Evolutionary conservation across 2,797 vertebrate species (phyloP), one percentile per base, ranked within the genome.

Genomic region (Petrocephalus schoutedeni): DNA sequence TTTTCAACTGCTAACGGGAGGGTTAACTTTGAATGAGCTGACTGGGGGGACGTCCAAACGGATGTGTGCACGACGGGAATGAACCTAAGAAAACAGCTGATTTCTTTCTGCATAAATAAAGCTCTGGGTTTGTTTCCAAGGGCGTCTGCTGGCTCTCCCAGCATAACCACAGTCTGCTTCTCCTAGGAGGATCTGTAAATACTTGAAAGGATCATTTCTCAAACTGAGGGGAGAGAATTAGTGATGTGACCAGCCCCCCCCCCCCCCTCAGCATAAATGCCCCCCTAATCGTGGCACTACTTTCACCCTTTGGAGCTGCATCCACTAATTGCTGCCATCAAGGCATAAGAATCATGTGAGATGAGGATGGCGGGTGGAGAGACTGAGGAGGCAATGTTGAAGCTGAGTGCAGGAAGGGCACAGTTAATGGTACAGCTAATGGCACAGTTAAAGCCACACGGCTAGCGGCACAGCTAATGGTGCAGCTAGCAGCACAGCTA

Each of bases 281-380:
- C 90, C 86, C 82, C 87, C 86, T 91, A 92, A 89, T 90, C 89
- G 88, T 88, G 90, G 91, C 36, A 16, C 90, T 89, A 88, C 87
- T 91, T 88, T 89, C 89, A 89, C 80, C 91, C 85, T 91, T 91
- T 86, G 89, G 83, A 91, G 0, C 0, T 87, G 57, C 88, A 74
- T 89, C 86, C 54, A 36, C 61, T 89, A 91, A 36, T 90, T 90
- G 87, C 58, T 88, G 83, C 90, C 90, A 91, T 3, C 89, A 89
- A 90, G 89, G 77, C 23, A 88, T 51, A 82, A 87, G 87, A 64
- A 10, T 84, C 32, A 12, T 0, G 86, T 87, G 88, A 61, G 59
- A 88, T 57, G n/a, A 61, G 53, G 87, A 67, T 84, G 87, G 89
- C 59, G 74, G 90, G 88, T 82, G 2, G 36, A 87, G 45, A 53